Evolutionary conservation across 1,140 invertebrate genomes (phyloP).

Genomic region (Sminthurides bifidus): DNA sequence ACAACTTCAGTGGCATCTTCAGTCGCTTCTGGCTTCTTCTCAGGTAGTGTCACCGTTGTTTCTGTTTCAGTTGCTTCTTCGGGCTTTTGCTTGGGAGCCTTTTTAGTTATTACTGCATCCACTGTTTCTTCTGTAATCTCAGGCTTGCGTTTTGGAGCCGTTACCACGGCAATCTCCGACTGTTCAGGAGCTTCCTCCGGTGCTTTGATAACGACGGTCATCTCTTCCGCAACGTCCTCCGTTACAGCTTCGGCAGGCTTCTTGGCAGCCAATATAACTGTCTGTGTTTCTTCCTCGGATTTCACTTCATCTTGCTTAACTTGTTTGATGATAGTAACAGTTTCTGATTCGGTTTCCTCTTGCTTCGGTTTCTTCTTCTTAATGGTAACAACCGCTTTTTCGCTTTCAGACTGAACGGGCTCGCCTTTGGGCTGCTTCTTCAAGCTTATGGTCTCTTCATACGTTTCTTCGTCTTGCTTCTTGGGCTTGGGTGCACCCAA

Average conservation of each 20-base stretch:
- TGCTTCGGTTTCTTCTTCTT: slow-evolving; percentile 47
- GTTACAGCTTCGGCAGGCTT: slow-evolving; percentile 59
- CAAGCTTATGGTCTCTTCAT: slow-evolving; percentile 6
- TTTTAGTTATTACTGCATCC: too few relatives aligned
- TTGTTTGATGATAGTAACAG: slow-evolving; percentile 49
- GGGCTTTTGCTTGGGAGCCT: slow-evolving; percentile 56
- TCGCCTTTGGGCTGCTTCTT: slow-evolving; percentile 33
- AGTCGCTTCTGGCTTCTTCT: slow-evolving; percentile 30
- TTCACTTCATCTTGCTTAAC: slow-evolving; percentile 38
- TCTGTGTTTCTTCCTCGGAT: slow-evolving; percentile 55
- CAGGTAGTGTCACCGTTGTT: slow-evolving; percentile 44
- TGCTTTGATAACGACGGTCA: slow-evolving; percentile 47
- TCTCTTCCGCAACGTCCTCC: slow-evolving; percentile 51
- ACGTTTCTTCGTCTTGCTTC: not conserved
- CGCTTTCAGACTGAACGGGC: not conserved
- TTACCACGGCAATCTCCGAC: not conserved
- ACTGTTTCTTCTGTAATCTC: slow-evolving; percentile 48
- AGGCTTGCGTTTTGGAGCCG: slow-evolving; percentile 11
- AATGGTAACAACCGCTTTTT: slow-evolving; percentile 46
- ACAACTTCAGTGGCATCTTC: slow-evolving; percentile 40
- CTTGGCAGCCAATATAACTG: slow-evolving; percentile 57
- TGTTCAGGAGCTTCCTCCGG: slow-evolving; percentile 36
- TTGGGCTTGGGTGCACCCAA: not conserved
- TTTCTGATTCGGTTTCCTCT: slow-evolving; percentile 37
- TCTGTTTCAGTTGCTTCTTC: slow-evolving; percentile 52